A percentile compares a stretch with the other conserved stretches of the same genome.
These are phyloP conservation scores for Thymelicus sylvestris DNA, from an alignment of 2,888 invertebrate species.

Conservation along the genomic window DNA sequence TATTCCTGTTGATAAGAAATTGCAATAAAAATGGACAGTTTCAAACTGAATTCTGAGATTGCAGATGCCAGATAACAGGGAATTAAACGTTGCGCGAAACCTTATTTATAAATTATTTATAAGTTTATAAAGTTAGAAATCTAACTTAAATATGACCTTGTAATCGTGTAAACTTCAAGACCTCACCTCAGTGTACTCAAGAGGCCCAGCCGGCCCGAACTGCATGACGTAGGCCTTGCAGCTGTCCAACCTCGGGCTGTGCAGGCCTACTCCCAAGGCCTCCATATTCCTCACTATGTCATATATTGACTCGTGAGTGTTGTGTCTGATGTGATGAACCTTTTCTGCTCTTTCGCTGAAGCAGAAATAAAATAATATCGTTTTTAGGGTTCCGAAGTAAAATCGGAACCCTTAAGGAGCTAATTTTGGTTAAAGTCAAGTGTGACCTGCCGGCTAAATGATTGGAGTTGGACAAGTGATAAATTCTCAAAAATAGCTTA, in stretches of 20 bases:
- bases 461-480: too few relatives aligned
- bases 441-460: too few relatives aligned
- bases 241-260: slow-evolving; percentile 69
- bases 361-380: slow-evolving; percentile 15
- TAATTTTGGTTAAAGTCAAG: too few relatives aligned
- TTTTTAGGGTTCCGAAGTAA: too few relatives aligned
- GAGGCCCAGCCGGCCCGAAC: slow-evolving; percentile 80
- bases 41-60: too few relatives aligned
- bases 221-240: slow-evolving; percentile 77
- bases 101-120: too few relatives aligned
- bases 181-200: slow-evolving; percentile 83
- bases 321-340: slow-evolving; percentile 87
- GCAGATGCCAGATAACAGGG: too few relatives aligned
- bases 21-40: background rate
- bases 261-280: slow-evolving; percentile 77
- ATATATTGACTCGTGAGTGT: slow-evolving; percentile 90
- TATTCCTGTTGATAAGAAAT: slow-evolving; percentile 84
- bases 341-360: slow-evolving; percentile 88
- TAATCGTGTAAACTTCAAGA: too few relatives aligned
- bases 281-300: slow-evolving; percentile 86
- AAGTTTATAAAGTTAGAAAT: background rate
- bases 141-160: too few relatives aligned
- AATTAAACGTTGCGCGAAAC: too few relatives aligned
- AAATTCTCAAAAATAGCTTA: too few relatives aligned
- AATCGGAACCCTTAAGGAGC: too few relatives aligned